Percentiles rank a stretch among this genome's conserved stretches.
Conservation (phyloP, 2,888 invertebrate genomes). For the Torymus aiolomorphi region DNA sequence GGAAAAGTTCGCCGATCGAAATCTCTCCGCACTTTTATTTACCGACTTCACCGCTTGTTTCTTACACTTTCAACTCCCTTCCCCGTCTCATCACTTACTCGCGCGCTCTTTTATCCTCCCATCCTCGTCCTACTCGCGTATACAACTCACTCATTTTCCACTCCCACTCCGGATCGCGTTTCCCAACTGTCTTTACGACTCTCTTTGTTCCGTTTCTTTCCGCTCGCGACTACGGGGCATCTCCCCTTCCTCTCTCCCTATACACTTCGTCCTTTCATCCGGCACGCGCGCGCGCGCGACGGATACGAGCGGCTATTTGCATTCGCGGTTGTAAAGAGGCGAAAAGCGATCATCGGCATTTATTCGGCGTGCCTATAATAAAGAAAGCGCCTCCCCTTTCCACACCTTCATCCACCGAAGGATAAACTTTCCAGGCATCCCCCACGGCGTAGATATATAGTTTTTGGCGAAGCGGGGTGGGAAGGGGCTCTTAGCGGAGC, state of each 20-base stretch:
- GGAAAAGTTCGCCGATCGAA: conserved; percentile 23
- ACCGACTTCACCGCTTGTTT: conserved; percentile 25
- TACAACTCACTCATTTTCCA: conserved; percentile 45
- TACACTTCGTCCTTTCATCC: conserved; percentile 11
- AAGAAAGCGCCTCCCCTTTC: conserved; percentile 59
- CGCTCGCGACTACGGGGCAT: conserved; percentile 7
- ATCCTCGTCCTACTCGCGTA: not conserved
- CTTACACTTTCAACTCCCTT: conserved; percentile 37
- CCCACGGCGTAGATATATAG: conserved; percentile 1
- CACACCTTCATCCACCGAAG: not conserved
- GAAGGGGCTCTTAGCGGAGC: conserved; percentile 62
- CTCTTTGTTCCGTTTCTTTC: conserved; percentile 52
- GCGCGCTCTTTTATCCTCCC: conserved; percentile 32
- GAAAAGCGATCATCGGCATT: conserved; percentile 69
- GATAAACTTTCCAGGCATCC: conserved; percentile 15
- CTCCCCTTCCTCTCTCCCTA: not conserved
- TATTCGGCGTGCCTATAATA: conserved; percentile 65
- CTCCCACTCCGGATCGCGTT: conserved; percentile 43
- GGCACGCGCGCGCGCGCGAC: conserved; percentile 60
- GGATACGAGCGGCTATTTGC: conserved; percentile 73
- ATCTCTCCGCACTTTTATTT: conserved; percentile 40
- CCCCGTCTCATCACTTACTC: conserved; percentile 43
- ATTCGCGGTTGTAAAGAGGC: conserved; percentile 71
- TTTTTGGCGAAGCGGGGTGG: not conserved
- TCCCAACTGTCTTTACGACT: conserved; percentile 49